Evolutionary conservation across 2,113 vertebrate species (phyloP).

Genomic region (Turnix velox): DNA sequence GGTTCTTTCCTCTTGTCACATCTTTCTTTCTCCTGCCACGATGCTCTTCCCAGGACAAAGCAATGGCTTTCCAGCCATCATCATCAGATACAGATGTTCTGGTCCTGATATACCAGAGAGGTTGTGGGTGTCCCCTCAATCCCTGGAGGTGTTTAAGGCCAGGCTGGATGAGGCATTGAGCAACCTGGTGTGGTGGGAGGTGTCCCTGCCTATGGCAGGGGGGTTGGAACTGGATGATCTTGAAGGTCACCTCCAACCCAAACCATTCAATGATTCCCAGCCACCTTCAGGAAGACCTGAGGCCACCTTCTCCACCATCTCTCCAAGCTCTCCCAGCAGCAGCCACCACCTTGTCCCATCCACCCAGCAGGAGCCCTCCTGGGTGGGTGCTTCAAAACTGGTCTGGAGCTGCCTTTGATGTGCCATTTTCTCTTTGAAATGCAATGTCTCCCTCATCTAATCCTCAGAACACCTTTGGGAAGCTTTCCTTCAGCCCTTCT

Average conservation of each 20-base stretch:
- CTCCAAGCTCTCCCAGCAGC: neutral
- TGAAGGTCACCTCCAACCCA: too few relatives aligned
- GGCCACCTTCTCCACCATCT: neutral
- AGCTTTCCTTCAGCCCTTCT: slow-evolving; percentile 13
- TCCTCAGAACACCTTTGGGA: slow-evolving; percentile 41
- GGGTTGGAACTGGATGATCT: too few relatives aligned
- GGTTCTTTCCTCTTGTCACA: too few relatives aligned
- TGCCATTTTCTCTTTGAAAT: slow-evolving; percentile 54
- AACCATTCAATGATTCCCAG: too few relatives aligned
- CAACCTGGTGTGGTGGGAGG: too few relatives aligned
- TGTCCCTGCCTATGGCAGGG: too few relatives aligned
- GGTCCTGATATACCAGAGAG: too few relatives aligned
- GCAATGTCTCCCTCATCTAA: slow-evolving; percentile 31
- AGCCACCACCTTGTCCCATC: neutral
- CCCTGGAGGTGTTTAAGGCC: too few relatives aligned
- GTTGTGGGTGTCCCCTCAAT: too few relatives aligned
- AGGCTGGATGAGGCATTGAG: too few relatives aligned
- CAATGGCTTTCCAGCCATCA: neutral
- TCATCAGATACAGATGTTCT: neutral
- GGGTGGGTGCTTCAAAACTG: slow-evolving; percentile 12
- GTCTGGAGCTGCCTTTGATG: slow-evolving; percentile 13
- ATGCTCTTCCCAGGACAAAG: neutral
- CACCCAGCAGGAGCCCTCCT: slow-evolving; percentile 31
- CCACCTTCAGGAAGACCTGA: neutral
- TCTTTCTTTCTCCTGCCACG: neutral